Evolutionary conservation across 2,888 invertebrate genomes (phyloP).

Genomic region (Halictus quadricinctus): DNA sequence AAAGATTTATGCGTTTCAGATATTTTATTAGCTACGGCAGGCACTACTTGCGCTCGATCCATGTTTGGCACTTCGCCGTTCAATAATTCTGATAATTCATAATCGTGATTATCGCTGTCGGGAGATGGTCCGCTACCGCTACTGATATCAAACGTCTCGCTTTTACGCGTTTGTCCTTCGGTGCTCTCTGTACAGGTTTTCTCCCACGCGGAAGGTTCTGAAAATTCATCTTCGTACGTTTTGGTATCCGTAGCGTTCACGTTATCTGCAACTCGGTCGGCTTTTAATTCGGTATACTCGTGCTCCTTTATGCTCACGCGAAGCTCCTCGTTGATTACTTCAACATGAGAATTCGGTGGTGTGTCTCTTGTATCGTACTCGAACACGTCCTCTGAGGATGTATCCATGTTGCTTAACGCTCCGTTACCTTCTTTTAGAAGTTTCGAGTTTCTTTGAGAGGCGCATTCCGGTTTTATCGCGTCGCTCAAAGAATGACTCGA

Average conservation of each 20-base stretch:
- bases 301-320: constrained; percentile 70
- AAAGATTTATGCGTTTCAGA: constrained; percentile 77
- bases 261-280: constrained; percentile 41
- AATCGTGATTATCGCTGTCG: constrained; percentile 77
- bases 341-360: constrained; percentile 80
- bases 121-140: constrained; percentile 78
- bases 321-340: constrained; percentile 73
- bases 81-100: constrained; percentile 72
- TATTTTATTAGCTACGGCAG: constrained; percentile 70
- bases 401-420: constrained; percentile 73
- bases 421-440: constrained; percentile 55
- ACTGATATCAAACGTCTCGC: constrained; percentile 80
- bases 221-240: constrained; percentile 74
- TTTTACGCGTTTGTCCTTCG: constrained; percentile 77
- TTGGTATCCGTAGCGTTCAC: constrained; percentile 57
- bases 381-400: constrained; percentile 75
- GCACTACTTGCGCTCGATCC: constrained; percentile 57
- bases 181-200: constrained; percentile 78
- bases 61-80: constrained; percentile 67
- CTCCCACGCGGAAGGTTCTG: constrained; percentile 78
- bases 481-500: constrained; percentile 79
- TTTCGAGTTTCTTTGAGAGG: constrained; percentile 50
- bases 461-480: constrained; percentile 60
- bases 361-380: constrained; percentile 78
- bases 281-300: constrained; percentile 72